Percentiles rank a stretch among this genome's conserved stretches.
phyloP scores from a whole-genome alignment of 1,140 invertebrate genomes.

The Diuraphis noxia region DNA sequence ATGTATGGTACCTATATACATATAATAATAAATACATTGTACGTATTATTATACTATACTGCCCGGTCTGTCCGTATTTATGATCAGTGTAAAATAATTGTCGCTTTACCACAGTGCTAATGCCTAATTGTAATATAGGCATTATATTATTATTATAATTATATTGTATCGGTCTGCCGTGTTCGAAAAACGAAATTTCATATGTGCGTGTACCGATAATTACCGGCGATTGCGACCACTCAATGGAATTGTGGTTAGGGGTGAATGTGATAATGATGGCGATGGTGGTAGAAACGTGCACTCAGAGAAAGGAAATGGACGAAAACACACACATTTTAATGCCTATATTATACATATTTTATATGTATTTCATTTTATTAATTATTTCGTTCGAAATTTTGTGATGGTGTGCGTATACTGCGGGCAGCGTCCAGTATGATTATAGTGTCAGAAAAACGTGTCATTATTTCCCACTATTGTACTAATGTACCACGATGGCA shows the following conservation, averaged over 20 bases:
- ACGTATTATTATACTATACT: too few relatives aligned
- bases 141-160: neutral
- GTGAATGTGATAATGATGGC: neutral
- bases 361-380: neutral
- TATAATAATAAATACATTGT: too few relatives aligned
- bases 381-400: neutral
- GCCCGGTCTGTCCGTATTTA: too few relatives aligned
- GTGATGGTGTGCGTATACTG: neutral
- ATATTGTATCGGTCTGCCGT: neutral
- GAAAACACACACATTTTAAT: neutral
- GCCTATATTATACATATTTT: neutral
- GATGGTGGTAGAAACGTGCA: neutral
- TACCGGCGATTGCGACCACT: neutral
- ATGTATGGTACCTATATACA: too few relatives aligned
- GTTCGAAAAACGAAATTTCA: neutral
- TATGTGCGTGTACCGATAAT: neutral
- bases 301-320: neutral
- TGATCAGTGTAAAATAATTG: neutral
- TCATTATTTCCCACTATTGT: conserved; percentile 18
- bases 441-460: conserved; percentile 10
- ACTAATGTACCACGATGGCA: neutral
- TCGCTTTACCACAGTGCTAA: neutral
- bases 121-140: neutral
- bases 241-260: neutral
- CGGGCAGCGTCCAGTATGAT: neutral